phyloP scores from a whole-genome alignment of 2,888 invertebrate species.

The Tetanocera ferruginea region DNA sequence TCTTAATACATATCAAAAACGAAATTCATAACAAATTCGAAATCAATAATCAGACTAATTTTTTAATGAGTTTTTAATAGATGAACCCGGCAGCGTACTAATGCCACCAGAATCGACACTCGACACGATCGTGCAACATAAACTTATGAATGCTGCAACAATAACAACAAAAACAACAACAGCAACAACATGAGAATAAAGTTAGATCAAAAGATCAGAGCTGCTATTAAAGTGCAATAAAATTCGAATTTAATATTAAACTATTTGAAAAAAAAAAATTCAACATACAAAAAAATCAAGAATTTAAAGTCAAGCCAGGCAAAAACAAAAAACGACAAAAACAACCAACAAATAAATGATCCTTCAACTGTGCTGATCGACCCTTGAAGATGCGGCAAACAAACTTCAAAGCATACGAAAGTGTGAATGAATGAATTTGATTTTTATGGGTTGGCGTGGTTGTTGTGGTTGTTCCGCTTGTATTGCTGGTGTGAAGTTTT shows the following conservation, averaged over 20 bases:
- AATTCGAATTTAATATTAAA: constrained; percentile 23
- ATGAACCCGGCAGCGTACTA: neutral
- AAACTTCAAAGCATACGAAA: constrained; percentile 30
- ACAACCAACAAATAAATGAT: constrained; percentile 4
- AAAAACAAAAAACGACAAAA: neutral
- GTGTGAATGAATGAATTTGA: constrained; percentile 41
- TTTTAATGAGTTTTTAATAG: constrained; percentile 38
- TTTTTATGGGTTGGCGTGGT: constrained; percentile 26
- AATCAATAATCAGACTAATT: constrained; percentile 33
- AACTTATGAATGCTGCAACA: constrained; percentile 10
- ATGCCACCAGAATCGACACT: neutral
- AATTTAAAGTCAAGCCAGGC: neutral
- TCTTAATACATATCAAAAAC: constrained; percentile 10
- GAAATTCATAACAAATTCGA: neutral
- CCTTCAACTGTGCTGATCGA: neutral
- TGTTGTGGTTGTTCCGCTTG: constrained; percentile 10
- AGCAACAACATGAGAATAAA: neutral
- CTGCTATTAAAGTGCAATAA: constrained; percentile 42
- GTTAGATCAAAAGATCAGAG: constrained; percentile 27
- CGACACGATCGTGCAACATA: constrained; percentile 32
- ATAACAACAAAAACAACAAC: neutral
- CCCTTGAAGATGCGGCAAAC: constrained; percentile 12
- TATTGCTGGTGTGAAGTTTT: neutral
- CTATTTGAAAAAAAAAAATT: neutral
- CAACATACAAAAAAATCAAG: neutral